Evolutionary conservation across 2,797 vertebrate species (phyloP), one percentile per base, ranked within the genome.

Genomic region (Lutjanus argentimaculatus): DNA sequence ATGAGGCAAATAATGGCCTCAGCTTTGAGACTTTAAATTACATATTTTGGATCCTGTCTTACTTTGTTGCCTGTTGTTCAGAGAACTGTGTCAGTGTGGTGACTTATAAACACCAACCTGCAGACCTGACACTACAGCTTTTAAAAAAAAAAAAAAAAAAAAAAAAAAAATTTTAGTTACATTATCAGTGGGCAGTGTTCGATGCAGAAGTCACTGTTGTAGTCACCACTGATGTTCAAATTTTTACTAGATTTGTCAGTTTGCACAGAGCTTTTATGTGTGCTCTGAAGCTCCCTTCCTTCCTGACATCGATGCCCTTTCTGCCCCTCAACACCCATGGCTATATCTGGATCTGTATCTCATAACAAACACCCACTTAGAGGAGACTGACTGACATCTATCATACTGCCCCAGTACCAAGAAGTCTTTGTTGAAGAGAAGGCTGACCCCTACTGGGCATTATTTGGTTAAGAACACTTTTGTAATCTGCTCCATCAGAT

Each of bases 381-480:
- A 46, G 14, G n/a, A 57, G 15, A 22, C 12, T 85, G 62, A 77
- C 40, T 56, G 68, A 79, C 70, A 72, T 49, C 25, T 53, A 22
- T 71, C 52, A 67, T 21, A 63, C 12, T 66, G 36, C 46, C 22
- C 0, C 5, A 43, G 30, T 12, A 52, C 21, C 52, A 22, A 67
- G 43, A 56, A 17, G 17, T 30, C 62, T 82, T 82, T 91, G 61
- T 46, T 80, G 67, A 80, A 75, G 90, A 71, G 73, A 88, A 93
- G 83, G 49, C 80, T 92, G 92, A 82, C 91, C 85, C 82, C 91
- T 95, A 83, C 90, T 91, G 92, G 91, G 82, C 30, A 88, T 67
- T 66, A 68, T 68, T 81, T 63, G 19, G n/a, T 56, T 51, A 36
- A 58, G 17, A 72, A 11, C 7, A 58, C 25, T 62, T 73, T 1